A percentile compares a stretch with the other conserved stretches of the same genome.
phyloP scores from a whole-genome alignment of 2,797 vertebrate species.

The Emydoidea blandingii region DNA sequence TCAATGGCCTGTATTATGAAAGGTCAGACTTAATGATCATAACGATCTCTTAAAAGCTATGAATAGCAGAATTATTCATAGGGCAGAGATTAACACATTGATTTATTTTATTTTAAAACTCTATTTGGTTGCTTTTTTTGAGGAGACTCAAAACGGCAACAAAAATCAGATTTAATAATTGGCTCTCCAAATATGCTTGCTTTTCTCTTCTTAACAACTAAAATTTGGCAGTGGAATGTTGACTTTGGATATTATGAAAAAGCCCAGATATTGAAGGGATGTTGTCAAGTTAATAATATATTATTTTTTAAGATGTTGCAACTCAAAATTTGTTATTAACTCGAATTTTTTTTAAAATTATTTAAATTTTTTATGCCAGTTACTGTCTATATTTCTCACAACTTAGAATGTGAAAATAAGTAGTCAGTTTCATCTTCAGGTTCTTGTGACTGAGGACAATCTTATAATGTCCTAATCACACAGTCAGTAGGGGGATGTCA shows the following conservation, averaged over 20 bases:
- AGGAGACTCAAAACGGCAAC: neutral
- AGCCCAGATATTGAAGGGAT: neutral
- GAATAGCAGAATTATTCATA: neutral
- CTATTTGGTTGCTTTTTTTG: neutral
- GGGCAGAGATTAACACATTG: neutral
- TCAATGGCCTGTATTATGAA: neutral
- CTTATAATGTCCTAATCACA: constrained; percentile 5
- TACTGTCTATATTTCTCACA: neutral
- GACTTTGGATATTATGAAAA: neutral
- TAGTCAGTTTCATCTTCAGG: constrained; percentile 13
- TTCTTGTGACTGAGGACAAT: neutral
- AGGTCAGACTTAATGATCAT: neutral
- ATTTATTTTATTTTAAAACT: neutral
- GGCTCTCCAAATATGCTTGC: neutral
- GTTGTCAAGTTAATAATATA: neutral
- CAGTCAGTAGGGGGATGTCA: constrained; percentile 42
- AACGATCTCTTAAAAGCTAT: neutral
- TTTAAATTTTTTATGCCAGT: neutral
- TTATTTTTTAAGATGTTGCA: neutral
- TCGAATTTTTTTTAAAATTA: too few species aligned
- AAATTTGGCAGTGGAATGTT: neutral
- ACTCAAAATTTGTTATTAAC: neutral
- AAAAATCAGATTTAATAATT: neutral
- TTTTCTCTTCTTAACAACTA: neutral
- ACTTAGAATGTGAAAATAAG: neutral